Evolutionary conservation across 2,888 invertebrate genomes (phyloP).

Genomic region (Drosophila histrio): DNA sequence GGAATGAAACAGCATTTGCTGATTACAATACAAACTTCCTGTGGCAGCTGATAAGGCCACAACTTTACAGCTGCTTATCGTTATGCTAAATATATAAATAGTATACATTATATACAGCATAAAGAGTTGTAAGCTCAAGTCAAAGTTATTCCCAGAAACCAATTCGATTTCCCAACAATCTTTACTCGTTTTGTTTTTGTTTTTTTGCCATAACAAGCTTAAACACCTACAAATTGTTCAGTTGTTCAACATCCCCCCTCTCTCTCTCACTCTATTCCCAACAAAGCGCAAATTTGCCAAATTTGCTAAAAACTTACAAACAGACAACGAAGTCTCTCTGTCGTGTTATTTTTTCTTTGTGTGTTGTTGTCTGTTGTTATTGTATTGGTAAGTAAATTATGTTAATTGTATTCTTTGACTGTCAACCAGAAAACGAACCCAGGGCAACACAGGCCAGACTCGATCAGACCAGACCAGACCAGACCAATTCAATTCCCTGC

Average conservation of each 20-base stretch:
- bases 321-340: conserved; percentile 20
- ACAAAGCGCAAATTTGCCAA: conserved; percentile 66
- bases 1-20: conserved; percentile 6
- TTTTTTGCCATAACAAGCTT: conserved; percentile 25
- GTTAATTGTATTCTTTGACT: conserved; percentile 77
- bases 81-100: conserved; percentile 9
- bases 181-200: background rate
- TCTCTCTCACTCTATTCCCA: background rate
- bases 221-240: conserved; percentile 44
- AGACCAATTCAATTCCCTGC: conserved; percentile 2
- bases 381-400: conserved; percentile 73
- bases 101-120: background rate
- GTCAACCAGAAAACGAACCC: conserved; percentile 41
- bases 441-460: conserved; percentile 7
- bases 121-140: conserved; percentile 18
- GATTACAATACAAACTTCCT: conserved; percentile 56
- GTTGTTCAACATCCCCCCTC: conserved; percentile 13
- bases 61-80: conserved; percentile 53
- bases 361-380: conserved; percentile 9
- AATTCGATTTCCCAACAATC: conserved; percentile 60
- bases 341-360: conserved; percentile 13
- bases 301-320: conserved; percentile 70
- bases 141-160: conserved; percentile 28
- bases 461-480: background rate
- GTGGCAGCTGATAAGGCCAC: conserved; percentile 38